Evolutionary conservation across 2,113 vertebrate species (phyloP).

Genomic region (Taxidea taxus): DNA sequence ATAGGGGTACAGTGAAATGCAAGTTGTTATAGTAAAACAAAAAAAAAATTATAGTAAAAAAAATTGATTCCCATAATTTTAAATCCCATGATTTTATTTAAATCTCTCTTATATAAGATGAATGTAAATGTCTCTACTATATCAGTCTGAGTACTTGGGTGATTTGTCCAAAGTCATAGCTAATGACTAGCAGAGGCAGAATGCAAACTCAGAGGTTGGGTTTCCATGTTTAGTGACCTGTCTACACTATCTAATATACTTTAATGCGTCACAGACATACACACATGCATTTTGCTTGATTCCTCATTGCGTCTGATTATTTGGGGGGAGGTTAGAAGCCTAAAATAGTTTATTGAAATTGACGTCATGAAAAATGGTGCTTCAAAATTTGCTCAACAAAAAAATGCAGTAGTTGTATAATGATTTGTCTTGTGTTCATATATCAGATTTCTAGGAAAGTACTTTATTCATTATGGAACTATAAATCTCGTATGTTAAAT

Average conservation of each 20-base stretch:
- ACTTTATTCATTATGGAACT: neutral
- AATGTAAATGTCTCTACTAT: neutral
- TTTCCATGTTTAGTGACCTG: neutral
- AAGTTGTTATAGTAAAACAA: neutral
- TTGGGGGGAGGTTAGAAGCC: neutral
- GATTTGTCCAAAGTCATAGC: neutral
- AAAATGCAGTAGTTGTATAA: neutral
- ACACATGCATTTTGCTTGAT: neutral
- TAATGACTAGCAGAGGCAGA: neutral
- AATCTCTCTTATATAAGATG: neutral
- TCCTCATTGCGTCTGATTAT: neutral
- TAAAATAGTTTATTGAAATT: constrained; percentile 38
- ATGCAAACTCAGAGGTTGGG: neutral
- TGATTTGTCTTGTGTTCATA: neutral
- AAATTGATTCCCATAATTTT: neutral
- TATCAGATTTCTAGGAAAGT: neutral
- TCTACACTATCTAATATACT: neutral
- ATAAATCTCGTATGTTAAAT: constrained; percentile 31
- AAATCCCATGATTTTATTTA: neutral
- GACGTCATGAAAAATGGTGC: neutral
- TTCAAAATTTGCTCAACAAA: neutral
- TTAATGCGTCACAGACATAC: neutral
- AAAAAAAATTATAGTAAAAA: no score
- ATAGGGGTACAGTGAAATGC: neutral
- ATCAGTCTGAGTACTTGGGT: neutral